Percentiles rank a stretch among this genome's conserved stretches.
Evolutionary conservation across 2,113 vertebrate species (phyloP).

Genomic region (Dissostichus mawsoni): DNA sequence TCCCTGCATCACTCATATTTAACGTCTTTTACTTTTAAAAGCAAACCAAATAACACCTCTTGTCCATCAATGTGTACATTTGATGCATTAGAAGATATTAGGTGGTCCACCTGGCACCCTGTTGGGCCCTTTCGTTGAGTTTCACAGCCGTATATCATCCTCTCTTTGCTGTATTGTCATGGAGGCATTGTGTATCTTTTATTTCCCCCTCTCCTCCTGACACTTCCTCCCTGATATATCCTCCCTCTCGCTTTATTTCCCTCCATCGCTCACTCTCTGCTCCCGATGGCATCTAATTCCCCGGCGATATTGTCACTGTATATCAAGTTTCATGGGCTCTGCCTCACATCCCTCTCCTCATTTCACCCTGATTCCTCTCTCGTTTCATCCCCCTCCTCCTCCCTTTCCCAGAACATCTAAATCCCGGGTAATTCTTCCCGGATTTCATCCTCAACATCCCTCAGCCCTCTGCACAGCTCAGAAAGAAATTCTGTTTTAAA

Average conservation of each 20-base stretch:
- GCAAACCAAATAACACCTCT: no score
- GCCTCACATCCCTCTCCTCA: not conserved
- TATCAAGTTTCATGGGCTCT: conserved; percentile 44
- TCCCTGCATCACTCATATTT: no score
- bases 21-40: no score
- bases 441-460: not conserved
- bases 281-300: conserved; percentile 45
- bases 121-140: no score
- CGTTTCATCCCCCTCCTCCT: conserved; percentile 8
- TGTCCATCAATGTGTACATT: no score
- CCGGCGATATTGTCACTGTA: conserved; percentile 35
- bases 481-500: not conserved
- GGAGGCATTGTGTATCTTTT: not conserved
- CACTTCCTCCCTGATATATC: not conserved
- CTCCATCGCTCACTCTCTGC: conserved; percentile 23
- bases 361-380: not conserved
- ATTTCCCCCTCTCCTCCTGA: not conserved
- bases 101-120: no score
- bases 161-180: no score
- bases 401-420: not conserved
- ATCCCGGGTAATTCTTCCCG: not conserved
- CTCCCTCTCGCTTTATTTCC: not conserved
- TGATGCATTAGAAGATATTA: no score
- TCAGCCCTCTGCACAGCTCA: not conserved
- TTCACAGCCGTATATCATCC: no score